A percentile compares a stretch with the other conserved stretches of the same genome.
phyloP scores from a whole-genome alignment of 2,113 vertebrate species.

The Carettochelys insculpta region DNA sequence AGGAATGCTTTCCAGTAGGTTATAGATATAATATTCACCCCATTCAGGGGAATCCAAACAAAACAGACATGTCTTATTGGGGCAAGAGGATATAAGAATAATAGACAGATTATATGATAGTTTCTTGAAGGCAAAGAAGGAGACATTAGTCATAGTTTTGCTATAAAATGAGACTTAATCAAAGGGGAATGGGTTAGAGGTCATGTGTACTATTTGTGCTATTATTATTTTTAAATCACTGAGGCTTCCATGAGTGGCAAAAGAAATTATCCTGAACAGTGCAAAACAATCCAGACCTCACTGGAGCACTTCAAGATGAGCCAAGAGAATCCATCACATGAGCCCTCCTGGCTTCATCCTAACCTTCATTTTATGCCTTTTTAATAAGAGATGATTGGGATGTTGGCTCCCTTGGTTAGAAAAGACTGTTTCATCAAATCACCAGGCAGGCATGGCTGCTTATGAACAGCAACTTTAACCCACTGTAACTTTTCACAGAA shows the following conservation, averaged over 20 bases:
- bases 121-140: constrained; percentile 78
- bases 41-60: constrained; percentile 89
- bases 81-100: constrained; percentile 83
- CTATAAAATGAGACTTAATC: constrained; percentile 85
- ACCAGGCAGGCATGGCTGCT: neutral
- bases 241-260: constrained; percentile 85
- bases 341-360: constrained; percentile 68
- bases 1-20: constrained; percentile 88
- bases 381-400: constrained; percentile 65
- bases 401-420: constrained; percentile 33
- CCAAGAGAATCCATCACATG: constrained; percentile 72
- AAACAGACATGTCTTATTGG: constrained; percentile 87
- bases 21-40: constrained; percentile 92
- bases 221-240: constrained; percentile 84
- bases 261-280: constrained; percentile 83
- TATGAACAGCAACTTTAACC: neutral
- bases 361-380: constrained; percentile 74
- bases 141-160: constrained; percentile 80
- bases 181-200: constrained; percentile 81
- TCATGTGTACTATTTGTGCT: constrained; percentile 78
- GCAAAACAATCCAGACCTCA: constrained; percentile 85
- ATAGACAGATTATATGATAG: constrained; percentile 81
- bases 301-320: constrained; percentile 87
- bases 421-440: constrained; percentile 17
- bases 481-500: neutral